Percentiles rank a stretch among this genome's conserved stretches.
These are phyloP conservation scores for Drosophila varians DNA, from an alignment of 1,140 invertebrate species.

Conservation along the genomic window DNA sequence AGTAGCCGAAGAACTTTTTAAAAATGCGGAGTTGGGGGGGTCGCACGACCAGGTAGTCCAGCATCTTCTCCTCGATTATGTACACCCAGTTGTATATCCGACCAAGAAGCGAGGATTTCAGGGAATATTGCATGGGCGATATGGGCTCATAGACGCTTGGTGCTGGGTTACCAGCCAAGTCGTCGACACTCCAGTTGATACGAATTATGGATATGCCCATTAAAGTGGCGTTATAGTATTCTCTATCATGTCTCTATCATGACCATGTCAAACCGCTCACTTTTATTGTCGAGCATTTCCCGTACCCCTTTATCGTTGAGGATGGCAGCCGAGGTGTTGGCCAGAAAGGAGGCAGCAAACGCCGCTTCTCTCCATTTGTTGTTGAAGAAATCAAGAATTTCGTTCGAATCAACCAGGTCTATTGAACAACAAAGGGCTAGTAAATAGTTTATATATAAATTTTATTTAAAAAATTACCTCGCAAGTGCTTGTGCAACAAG, in stretches of 20 bases:
- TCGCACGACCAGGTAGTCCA: conserved; percentile 21
- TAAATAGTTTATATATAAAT: neutral
- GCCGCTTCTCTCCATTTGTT: conserved; percentile 40
- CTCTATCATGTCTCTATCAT: conserved; percentile 38
- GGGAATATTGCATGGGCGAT: conserved; percentile 52
- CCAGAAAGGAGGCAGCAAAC: neutral
- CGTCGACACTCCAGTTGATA: conserved; percentile 35
- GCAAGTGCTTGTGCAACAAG: conserved; percentile 9
- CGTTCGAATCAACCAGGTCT: neutral
- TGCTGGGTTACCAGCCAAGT: conserved; percentile 45
- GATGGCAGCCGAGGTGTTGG: conserved; percentile 22
- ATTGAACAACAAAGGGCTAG: no score
- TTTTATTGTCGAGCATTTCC: conserved; percentile 20
- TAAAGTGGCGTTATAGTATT: conserved; percentile 49
- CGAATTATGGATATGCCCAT: conserved; percentile 51
- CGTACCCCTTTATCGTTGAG: conserved; percentile 36
- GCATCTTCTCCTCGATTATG: conserved; percentile 39
- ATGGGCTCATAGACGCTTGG: conserved; percentile 71
- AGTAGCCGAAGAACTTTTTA: conserved; percentile 54
- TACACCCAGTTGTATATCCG: conserved; percentile 72
- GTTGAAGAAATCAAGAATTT: neutral
- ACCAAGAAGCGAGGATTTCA: conserved; percentile 73
- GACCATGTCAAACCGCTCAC: conserved; percentile 61
- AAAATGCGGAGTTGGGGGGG: conserved; percentile 66
- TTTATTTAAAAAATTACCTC: conserved; percentile 9